Conservation (phyloP, 2,113 vertebrate genomes). For the Nerophis ophidion region DNA sequence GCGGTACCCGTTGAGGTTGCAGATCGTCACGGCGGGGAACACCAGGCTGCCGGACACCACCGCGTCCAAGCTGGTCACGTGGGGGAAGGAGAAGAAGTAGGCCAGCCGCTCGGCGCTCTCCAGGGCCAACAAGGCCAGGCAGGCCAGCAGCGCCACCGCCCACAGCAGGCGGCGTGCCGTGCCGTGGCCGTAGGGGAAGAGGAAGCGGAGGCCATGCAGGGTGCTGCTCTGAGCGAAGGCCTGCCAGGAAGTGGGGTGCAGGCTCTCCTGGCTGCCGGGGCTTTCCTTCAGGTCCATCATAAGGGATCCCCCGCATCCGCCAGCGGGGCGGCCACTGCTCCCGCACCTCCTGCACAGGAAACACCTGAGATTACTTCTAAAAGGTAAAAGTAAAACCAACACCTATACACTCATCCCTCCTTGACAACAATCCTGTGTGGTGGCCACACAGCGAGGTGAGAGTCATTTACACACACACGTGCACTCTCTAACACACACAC, state of each 20-base stretch:
- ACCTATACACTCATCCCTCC: neutral
- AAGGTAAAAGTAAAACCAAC: neutral
- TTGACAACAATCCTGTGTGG: neutral
- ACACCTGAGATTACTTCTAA: neutral
- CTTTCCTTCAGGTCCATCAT: slow-evolving; percentile 94
- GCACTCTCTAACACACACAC: slow-evolving; percentile 8
- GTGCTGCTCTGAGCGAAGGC: slow-evolving; percentile 88
- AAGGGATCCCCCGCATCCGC: slow-evolving; percentile 45
- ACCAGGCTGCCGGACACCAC: slow-evolving; percentile 87
- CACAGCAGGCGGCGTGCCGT: slow-evolving; percentile 85
- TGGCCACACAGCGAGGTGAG: neutral
- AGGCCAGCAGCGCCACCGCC: slow-evolving; percentile 85
- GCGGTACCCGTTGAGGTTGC: slow-evolving; percentile 93
- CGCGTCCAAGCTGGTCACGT: slow-evolving; percentile 91
- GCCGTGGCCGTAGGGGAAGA: slow-evolving; percentile 85
- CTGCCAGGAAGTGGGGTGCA: slow-evolving; percentile 86
- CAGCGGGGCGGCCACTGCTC: slow-evolving; percentile 34
- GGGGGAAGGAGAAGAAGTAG: slow-evolving; percentile 95
- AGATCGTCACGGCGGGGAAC: slow-evolving; percentile 92
- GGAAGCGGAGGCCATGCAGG: slow-evolving; percentile 88
- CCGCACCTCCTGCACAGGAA: slow-evolving; percentile 51
- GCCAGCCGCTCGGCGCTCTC: slow-evolving; percentile 89
- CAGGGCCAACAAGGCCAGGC: slow-evolving; percentile 83
- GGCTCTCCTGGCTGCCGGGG: slow-evolving; percentile 76
- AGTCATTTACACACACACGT: slow-evolving; percentile 26